Percentiles rank a stretch among this genome's conserved stretches.
Evolutionary conservation across 2,888 invertebrate genomes (phyloP).

Genomic region (Emmelina monodactyla): DNA sequence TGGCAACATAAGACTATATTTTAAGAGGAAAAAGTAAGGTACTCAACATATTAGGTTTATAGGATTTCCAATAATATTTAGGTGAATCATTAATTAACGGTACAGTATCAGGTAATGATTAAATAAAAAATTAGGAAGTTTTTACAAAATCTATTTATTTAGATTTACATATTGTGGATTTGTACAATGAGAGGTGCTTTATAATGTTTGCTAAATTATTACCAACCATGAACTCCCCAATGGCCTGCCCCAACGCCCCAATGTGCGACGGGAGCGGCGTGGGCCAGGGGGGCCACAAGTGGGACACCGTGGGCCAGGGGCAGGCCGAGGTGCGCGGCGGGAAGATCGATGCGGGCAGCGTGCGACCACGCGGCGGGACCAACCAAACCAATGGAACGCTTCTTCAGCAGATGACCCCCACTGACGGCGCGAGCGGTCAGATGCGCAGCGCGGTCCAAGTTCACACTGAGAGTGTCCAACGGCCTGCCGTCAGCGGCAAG

Average conservation of each 20-base stretch:
- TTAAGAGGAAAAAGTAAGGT: too few species aligned
- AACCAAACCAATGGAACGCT: constrained; percentile 28
- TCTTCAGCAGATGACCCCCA: constrained; percentile 29
- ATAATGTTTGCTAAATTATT: too few species aligned
- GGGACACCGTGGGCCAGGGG: constrained; percentile 4
- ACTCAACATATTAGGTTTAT: too few species aligned
- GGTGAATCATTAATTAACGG: too few species aligned
- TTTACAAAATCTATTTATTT: too few species aligned
- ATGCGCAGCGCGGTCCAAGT: constrained; percentile 51
- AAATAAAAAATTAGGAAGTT: too few species aligned
- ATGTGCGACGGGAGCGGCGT: constrained; percentile 15
- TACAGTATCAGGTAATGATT: too few species aligned
- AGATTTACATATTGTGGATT: too few species aligned
- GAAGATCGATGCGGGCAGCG: constrained; percentile 12
- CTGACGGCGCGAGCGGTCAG: constrained; percentile 38
- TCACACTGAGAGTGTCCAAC: constrained; percentile 53
- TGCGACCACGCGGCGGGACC: constrained; percentile 18
- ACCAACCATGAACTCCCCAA: constrained; percentile 2
- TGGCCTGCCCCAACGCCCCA: constrained; percentile 17
- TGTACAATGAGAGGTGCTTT: too few species aligned
- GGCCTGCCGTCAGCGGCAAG: constrained; percentile 54
- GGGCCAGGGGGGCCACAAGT: constrained; percentile 15
- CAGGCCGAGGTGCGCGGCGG: constrained; percentile 5
- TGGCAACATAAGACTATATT: too few species aligned
- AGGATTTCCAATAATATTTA: too few species aligned